Evolutionary conservation across 2,797 vertebrate genomes (phyloP), one percentile per base, ranked within the genome.

Genomic region (Acipenser ruthenus): DNA sequence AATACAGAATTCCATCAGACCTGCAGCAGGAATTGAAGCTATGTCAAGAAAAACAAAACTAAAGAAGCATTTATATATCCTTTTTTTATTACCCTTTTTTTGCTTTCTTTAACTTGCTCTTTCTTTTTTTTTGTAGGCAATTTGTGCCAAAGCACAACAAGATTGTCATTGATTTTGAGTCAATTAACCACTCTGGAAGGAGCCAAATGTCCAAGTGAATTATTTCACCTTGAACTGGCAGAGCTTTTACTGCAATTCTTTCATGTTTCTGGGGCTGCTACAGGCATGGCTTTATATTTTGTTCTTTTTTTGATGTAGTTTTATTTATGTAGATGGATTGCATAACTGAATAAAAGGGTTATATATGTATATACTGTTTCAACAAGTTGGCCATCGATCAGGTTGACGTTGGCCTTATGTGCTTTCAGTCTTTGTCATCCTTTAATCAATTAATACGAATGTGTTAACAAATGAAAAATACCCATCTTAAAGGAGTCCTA

Each of bases 111-210:
- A 70, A 68, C 65, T 65, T 11, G 69, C 50, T 73, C 6, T 78
- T 2, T 77, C 75, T 79, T 67, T 9, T 84, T 75, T 74, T 80
- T 75, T 86, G 73, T 83, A 97, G 95, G 78, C 87, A 94, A 82
- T 96, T 95, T 86, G 80, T 85, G 70, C 93, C 95, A 47, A 94
- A 90, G 81, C 87, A 78, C 81, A 91, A 78, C 62, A 79, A 88
- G 87, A 91, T 98, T 77, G 82, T 93, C 83, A 94, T 97, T 18
- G 91, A 98, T 84, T 98, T 97, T 89, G 89, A 93, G 84, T 93
- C 93, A 79, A 94, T 97, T 86, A 94, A 92, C 82, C 78, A 65
- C 56, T 62, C 74, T 78, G 85, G 70, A 79, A 78, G 69, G 64
- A 83, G 68, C 80, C 86, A 82, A 72, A 80, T 79, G 74, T 82